These are phyloP conservation scores for Lucifuga dentata DNA, from an alignment of 2,113 vertebrate species.

Conservation along the genomic window DNA sequence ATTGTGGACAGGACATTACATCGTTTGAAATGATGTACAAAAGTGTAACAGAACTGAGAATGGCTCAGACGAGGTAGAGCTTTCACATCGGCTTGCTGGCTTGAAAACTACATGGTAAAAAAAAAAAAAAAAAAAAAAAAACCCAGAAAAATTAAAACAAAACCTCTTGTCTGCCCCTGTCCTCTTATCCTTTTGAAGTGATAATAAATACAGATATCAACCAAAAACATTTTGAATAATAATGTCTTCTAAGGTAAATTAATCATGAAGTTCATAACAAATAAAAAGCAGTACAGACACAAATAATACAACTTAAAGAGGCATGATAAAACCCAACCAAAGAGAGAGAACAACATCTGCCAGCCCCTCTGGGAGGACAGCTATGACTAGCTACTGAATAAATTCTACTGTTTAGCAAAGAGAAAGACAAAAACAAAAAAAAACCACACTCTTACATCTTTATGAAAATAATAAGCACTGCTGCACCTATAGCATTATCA, in stretches of 20 bases:
- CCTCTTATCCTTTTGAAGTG: slow-evolving; percentile 83
- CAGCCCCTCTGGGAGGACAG: slow-evolving; percentile 68
- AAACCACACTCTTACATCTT: slow-evolving; percentile 70
- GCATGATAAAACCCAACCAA: slow-evolving; percentile 64
- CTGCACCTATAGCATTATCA: slow-evolving; percentile 61
- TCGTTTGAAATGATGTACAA: slow-evolving; percentile 89
- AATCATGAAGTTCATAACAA: slow-evolving; percentile 83
- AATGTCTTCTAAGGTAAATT: slow-evolving; percentile 80
- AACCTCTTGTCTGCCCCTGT: slow-evolving; percentile 67
- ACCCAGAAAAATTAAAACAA: slow-evolving; percentile 68
- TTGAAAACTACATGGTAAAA: slow-evolving; percentile 80
- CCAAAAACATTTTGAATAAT: slow-evolving; percentile 89
- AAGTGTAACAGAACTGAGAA: slow-evolving; percentile 87
- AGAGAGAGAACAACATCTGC: slow-evolving; percentile 62
- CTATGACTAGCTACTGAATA: slow-evolving; percentile 68
- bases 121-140: slow-evolving; percentile 59
- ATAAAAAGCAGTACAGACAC: slow-evolving; percentile 65
- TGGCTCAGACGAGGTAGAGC: slow-evolving; percentile 94
- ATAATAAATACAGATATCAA: slow-evolving; percentile 95
- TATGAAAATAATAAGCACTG: slow-evolving; percentile 63
- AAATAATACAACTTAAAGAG: slow-evolving; percentile 72
- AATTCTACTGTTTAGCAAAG: slow-evolving; percentile 72
- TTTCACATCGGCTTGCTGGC: slow-evolving; percentile 88
- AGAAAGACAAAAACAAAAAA: slow-evolving; percentile 65
- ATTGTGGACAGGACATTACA: slow-evolving; percentile 93